Percentiles rank a stretch among this genome's conserved stretches.
Evolutionary conservation across 2,888 invertebrate species (phyloP).

Genomic region (Phengaris arion): DNA sequence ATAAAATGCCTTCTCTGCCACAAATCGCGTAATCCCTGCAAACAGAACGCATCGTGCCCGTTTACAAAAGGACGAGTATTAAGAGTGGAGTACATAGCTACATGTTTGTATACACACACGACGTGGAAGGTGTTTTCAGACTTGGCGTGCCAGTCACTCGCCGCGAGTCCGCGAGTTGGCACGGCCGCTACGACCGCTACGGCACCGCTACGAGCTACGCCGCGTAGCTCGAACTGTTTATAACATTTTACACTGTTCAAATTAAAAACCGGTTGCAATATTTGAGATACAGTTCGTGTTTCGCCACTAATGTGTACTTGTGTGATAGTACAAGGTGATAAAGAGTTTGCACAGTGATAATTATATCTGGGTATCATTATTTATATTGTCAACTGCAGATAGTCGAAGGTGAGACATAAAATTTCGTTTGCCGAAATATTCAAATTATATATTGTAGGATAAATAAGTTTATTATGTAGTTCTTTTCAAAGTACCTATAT

Average conservation of each 20-base stretch:
- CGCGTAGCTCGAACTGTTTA: conserved; percentile 42
- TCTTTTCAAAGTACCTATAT: background rate
- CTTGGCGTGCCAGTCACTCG: conserved; percentile 51
- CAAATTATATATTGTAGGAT: background rate
- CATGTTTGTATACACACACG: conserved; percentile 33
- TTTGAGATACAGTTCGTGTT: conserved; percentile 14
- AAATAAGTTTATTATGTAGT: background rate
- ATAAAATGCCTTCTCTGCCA: background rate
- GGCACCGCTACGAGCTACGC: conserved; percentile 47
- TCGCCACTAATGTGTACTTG: background rate
- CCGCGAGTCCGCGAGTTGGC: conserved; percentile 49
- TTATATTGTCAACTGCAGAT: background rate
- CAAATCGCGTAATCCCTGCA: conserved; percentile 44
- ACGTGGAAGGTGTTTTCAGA: conserved; percentile 42
- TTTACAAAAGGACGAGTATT: conserved; percentile 50
- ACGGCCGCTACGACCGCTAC: conserved; percentile 42
- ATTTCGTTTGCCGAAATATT: background rate
- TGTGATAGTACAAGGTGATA: conserved; percentile 16
- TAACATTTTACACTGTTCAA: background rate
- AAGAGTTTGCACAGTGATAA: conserved; percentile 25
- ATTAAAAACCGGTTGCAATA: background rate
- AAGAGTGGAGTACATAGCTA: conserved; percentile 35
- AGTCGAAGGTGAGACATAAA: conserved; percentile 13
- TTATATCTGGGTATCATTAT: conserved; percentile 7
- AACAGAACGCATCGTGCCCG: conserved; percentile 49